phyloP scores from a whole-genome alignment of 2,888 invertebrate species.

The Spatulosminthurus flaviceps region DNA sequence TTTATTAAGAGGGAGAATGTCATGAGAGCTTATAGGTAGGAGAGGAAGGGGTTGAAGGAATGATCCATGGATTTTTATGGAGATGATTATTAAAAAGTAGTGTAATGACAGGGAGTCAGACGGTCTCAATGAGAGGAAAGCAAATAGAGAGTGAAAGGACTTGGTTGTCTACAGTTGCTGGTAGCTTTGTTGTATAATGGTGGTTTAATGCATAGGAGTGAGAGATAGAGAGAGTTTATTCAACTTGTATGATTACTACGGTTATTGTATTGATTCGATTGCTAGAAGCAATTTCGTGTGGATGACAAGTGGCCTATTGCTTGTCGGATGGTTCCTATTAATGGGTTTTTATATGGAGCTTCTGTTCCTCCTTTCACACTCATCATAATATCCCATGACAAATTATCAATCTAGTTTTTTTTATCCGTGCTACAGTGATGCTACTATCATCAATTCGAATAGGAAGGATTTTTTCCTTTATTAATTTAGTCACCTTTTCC shows the following conservation, averaged over 20 bases:
- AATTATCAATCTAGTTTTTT: not conserved
- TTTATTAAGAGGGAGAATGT: too few species aligned
- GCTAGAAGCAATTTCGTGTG: not conserved
- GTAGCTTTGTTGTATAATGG: too few species aligned
- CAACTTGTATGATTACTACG: not conserved
- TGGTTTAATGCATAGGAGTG: not conserved
- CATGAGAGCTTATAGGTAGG: too few species aligned
- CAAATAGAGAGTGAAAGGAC: not conserved
- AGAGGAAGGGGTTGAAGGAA: not conserved
- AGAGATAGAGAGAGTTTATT: not conserved
- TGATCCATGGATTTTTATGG: constrained; percentile 3
- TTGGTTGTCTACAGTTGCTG: too few species aligned
- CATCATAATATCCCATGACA: not conserved
- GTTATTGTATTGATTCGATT: not conserved
- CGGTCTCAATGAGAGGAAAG: not conserved
- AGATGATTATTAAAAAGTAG: not conserved
- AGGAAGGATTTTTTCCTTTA: too few species aligned
- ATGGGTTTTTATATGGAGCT: not conserved
- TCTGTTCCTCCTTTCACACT: not conserved
- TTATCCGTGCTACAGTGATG: not conserved
- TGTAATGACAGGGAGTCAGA: not conserved
- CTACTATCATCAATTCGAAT: too few species aligned
- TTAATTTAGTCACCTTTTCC: too few species aligned
- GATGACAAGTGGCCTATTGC: not conserved
- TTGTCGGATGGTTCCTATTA: not conserved